phyloP scores from a whole-genome alignment of 2,797 vertebrate genomes.

The Streptopelia turtur region DNA sequence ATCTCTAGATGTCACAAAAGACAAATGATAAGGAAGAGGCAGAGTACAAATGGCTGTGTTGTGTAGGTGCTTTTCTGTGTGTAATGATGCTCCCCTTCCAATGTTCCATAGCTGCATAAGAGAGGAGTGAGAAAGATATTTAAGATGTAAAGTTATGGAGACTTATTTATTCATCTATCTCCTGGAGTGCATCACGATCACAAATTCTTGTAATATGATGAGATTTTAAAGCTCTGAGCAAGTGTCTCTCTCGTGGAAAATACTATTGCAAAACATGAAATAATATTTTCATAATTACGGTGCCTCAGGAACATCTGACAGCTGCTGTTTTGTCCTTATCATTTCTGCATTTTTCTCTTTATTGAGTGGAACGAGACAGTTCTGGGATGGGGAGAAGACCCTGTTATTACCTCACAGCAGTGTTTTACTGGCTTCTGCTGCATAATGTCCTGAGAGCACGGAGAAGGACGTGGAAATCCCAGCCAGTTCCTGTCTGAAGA shows the following conservation, averaged over 20 bases:
- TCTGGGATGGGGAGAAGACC: neutral
- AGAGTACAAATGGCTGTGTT: neutral
- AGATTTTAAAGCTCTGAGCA: constrained; percentile 39
- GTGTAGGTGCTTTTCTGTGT: neutral
- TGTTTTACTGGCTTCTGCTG: neutral
- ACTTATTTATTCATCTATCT: constrained; percentile 55
- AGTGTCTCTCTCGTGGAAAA: constrained; percentile 46
- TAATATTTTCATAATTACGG: neutral
- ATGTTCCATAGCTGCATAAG: neutral
- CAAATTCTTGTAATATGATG: constrained; percentile 31
- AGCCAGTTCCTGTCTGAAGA: neutral
- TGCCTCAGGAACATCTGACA: constrained; percentile 47
- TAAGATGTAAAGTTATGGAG: constrained; percentile 32
- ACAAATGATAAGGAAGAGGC: constrained; percentile 29
- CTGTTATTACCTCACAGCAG: neutral
- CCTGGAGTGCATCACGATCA: constrained; percentile 13
- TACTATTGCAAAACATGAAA: neutral
- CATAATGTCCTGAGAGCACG: neutral
- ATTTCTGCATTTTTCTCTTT: neutral
- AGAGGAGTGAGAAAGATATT: constrained; percentile 1
- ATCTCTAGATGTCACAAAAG: constrained; percentile 49
- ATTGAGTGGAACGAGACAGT: neutral
- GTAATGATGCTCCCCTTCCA: constrained; percentile 43
- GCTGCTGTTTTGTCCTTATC: constrained; percentile 42
- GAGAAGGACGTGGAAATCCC: neutral